Evolutionary conservation across 1,140 invertebrate genomes (phyloP), one percentile per base, ranked within the genome.

Genomic region (Cherax destructor): DNA sequence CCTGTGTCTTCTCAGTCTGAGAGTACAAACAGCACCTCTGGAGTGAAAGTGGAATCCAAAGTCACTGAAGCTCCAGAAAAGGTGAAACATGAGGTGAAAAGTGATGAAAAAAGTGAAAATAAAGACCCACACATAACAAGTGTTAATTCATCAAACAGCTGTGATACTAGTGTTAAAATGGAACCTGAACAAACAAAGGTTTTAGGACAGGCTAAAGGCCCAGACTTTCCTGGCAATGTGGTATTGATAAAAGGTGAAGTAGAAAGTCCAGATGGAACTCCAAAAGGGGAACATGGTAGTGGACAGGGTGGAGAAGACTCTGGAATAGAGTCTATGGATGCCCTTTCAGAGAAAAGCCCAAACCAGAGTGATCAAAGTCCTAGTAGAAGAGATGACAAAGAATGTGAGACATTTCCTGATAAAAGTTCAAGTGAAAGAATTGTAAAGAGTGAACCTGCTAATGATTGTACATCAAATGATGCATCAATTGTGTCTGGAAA

Each of bases 301-400:
- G 94, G 87, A 7, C 92, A 93, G 76, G 92, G 92, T 91, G 97
- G 97, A 41, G 98, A 98, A 94, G 98, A 98, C 94, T 98, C 97
- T 72, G 97, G 98, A 3, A 98, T 98, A 30, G 98, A 98, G 94
- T 98, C 97, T 7, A 98, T 98, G 97, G 98, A 98, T 94, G 97
- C 98, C 3, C 94, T 98, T 5, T 98, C 97, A 47, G 98, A 98
- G 94, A 98, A 98, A 94, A 98, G 97, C 92, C 98, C 97, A 4
- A 98, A 98, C 94, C 97, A 98, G 94, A 96, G 96, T 52, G 96
- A 96, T 77, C 92, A 93, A 88, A 93, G 92, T 59, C 93, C 93
- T 47, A 91, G 86, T 61, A 83, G 93, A 49, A 78, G 92, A 49
- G 93, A 93, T 41, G 93, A 93, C 59, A 92, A 93, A 74, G 93